Conservation (phyloP, 1,140 invertebrate genomes). For the Macrocentrus cingulum region DNA sequence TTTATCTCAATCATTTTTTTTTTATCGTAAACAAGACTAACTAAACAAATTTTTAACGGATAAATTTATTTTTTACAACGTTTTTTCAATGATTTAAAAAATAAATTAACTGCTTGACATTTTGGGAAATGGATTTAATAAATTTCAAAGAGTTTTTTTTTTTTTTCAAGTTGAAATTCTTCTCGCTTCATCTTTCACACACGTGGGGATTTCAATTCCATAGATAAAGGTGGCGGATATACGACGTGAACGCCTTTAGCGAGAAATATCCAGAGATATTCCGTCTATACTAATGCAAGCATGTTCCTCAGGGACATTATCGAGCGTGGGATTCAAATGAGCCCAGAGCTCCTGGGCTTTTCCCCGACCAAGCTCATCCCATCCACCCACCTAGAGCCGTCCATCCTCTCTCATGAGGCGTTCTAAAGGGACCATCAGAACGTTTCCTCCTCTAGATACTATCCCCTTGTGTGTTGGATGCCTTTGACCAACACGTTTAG, state of each 20-base stretch:
- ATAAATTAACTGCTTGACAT: too few relatives aligned
- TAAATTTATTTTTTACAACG: too few relatives aligned
- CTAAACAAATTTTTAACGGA: too few relatives aligned
- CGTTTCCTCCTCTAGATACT: conserved; percentile 22
- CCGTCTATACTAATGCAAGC: background rate
- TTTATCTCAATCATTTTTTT: too few relatives aligned
- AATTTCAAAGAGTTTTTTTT: too few relatives aligned
- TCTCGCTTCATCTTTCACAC: background rate
- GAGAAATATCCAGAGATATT: conserved; percentile 40
- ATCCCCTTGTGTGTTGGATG: conserved; percentile 12
- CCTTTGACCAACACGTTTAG: background rate
- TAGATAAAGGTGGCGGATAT: conserved; percentile 19
- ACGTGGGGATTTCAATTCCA: too few relatives aligned
- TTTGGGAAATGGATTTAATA: too few relatives aligned
- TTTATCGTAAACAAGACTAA: too few relatives aligned
- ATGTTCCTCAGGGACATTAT: conserved; percentile 47
- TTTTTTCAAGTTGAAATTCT: too few relatives aligned
- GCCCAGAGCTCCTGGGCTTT: conserved; percentile 39
- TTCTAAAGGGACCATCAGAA: conserved; percentile 36
- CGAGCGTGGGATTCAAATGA: conserved; percentile 49
- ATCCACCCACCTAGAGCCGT: conserved; percentile 7
- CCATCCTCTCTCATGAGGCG: conserved; percentile 19
- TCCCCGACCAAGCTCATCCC: conserved; percentile 13
- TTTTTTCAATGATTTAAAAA: too few relatives aligned
- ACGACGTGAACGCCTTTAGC: conserved; percentile 6